Evolutionary conservation across 1,140 invertebrate genomes (phyloP).

Genomic region (Brachionus rubens): DNA sequence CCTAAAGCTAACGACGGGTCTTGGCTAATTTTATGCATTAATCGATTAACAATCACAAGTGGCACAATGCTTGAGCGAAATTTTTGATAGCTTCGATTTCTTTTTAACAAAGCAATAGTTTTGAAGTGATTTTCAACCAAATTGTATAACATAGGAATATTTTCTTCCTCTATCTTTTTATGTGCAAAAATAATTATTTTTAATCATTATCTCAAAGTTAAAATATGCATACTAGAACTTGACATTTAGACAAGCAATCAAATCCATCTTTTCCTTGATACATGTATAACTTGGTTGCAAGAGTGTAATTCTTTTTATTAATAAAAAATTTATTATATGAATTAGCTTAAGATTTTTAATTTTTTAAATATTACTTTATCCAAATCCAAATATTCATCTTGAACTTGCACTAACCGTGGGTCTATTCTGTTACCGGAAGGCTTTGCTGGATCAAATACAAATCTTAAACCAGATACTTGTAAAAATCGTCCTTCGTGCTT

Average conservation of each 20-base stretch:
- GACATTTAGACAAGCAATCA: constrained; percentile 23
- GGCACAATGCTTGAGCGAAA: constrained; percentile 38
- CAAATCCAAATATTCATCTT: constrained; percentile 37
- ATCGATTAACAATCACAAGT: not conserved
- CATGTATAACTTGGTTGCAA: constrained; percentile 25
- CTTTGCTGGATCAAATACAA: constrained; percentile 76
- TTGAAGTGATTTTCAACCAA: constrained; percentile 46
- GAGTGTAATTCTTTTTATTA: not conserved
- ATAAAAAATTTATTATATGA: too few species aligned
- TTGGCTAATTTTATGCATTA: constrained; percentile 8
- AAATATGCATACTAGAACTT: constrained; percentile 30
- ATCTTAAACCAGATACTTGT: constrained; percentile 72
- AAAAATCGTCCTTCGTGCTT: constrained; percentile 77
- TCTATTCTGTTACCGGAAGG: constrained; percentile 69
- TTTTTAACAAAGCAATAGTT: not conserved
- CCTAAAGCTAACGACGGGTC: not conserved
- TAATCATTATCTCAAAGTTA: not conserved
- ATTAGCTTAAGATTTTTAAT: too few species aligned
- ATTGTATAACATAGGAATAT: constrained; percentile 38
- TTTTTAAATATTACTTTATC: too few species aligned
- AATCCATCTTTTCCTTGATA: constrained; percentile 43
- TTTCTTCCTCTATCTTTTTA: constrained; percentile 36
- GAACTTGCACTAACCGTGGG: constrained; percentile 48
- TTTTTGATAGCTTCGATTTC: not conserved
- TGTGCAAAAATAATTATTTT: not conserved